Base-by-base conservation (phyloP, 1,140 invertebrate genomes). In the Drosophila nannoptera region DNA sequence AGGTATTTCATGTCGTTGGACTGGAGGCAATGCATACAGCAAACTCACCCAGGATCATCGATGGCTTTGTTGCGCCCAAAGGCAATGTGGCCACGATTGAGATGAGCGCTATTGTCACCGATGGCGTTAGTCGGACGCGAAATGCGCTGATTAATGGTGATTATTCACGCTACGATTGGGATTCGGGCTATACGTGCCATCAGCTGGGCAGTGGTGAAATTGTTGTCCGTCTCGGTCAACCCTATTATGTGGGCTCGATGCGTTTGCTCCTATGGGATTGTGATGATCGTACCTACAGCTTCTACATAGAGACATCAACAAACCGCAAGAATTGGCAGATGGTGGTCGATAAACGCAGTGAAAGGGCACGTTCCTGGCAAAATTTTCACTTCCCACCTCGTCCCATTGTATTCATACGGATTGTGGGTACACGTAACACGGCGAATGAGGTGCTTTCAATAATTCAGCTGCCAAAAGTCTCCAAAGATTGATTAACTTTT, bases 131-230 rank as follows among this genome's bases (percentile, higher is more conserved):
- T 87, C 93, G 97, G 50, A 95, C 94, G 50, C 92, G 97, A 53
- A 98, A 99, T 92, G 95, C 97, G n/a, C 91, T 99, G 7, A 92
- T 99, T 59, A 99, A 99, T 92, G 98, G 97, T 4, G 96, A 99
- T 84, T 96, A 93, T 32, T 93, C 94, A 72, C 94, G 96, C 89
- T 99, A 99, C 90, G 97, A 99, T 91, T 99, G 98, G 98, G 98
- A 99, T 90, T 96, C 94, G 4, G 88, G 98, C 49, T 99, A 99
- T 90, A 99, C 98, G 2, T 99, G 98, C 90, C 98, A 99, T 92
- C 98, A 99, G 91, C 91, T 99, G 40, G 97, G 98, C 69, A 97
- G 95, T 81, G 98, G 98, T 33, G 93, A 94, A 68, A 99, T 99
- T 87, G 92, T 97, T 68, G 94, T 99, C 60, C 97, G 99, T 91